phyloP scores from a whole-genome alignment of 2,113 vertebrate species.

The Thamnaconus septentrionalis region DNA sequence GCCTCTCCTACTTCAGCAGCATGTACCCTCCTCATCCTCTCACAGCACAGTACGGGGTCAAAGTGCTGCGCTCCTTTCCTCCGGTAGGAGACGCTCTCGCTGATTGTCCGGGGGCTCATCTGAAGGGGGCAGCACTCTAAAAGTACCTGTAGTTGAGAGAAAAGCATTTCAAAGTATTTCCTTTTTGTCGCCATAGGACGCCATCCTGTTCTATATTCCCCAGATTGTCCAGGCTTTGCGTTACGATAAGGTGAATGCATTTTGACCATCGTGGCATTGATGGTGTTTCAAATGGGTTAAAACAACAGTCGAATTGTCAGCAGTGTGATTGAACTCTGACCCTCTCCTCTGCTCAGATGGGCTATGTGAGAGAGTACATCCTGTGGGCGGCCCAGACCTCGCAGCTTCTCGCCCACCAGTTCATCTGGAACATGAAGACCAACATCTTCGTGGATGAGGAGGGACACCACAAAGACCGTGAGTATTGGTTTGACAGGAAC shows the following conservation, averaged over 20 bases:
- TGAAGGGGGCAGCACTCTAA: not conserved
- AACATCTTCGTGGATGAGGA: conserved; percentile 97
- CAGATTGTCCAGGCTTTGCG: conserved; percentile 97
- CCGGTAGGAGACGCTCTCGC: conserved; percentile 78
- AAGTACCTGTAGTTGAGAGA: not conserved
- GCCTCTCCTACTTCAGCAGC: conserved; percentile 98
- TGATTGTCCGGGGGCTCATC: not conserved
- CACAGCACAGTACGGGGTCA: conserved; percentile 96
- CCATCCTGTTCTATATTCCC: conserved; percentile 98
- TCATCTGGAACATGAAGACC: conserved; percentile 99
- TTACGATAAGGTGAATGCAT: conserved; percentile 90
- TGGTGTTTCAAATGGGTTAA: not conserved
- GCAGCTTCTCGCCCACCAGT: conserved; percentile 96
- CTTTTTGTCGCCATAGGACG: conserved; percentile 77
- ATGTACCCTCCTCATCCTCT: conserved; percentile 97
- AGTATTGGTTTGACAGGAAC: conserved; percentile 61
- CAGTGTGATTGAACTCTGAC: not conserved
- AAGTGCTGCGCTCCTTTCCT: conserved; percentile 96
- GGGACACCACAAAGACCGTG: conserved; percentile 94
- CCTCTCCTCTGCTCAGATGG: conserved; percentile 81
- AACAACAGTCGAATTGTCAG: not conserved
- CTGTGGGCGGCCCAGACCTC: conserved; percentile 96
- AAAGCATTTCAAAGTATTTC: not conserved
- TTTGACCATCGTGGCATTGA: not conserved
- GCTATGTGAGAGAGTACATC: conserved; percentile 96